Conservation (phyloP, 2,888 invertebrate species). For the Himalopsyche tibetana region DNA sequence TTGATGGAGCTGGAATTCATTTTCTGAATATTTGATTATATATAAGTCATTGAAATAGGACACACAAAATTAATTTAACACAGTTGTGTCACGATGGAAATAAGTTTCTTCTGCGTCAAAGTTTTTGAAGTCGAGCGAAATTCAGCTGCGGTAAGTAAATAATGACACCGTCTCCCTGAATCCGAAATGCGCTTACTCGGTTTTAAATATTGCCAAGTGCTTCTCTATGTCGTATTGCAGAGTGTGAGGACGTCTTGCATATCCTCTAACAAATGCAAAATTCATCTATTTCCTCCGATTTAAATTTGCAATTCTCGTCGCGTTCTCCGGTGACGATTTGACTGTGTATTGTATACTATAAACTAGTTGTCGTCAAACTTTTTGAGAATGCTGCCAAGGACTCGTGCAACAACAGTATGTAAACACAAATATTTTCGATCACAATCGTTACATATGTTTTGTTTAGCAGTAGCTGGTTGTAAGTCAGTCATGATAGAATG, state of each 20-base stretch:
- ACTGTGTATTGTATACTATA: constrained; percentile 5
- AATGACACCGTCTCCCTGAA: neutral
- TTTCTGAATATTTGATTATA: no score
- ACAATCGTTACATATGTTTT: no score
- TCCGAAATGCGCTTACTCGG: neutral
- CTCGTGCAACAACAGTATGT: neutral
- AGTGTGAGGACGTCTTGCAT: constrained; percentile 1
- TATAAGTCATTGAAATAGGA: no score
- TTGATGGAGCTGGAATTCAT: no score
- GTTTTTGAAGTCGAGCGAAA: no score
- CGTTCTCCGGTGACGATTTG: constrained; percentile 1
- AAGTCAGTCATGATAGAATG: no score
- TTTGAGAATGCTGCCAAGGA: neutral
- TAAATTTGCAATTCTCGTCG: constrained; percentile 14
- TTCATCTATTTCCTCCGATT: constrained; percentile 17
- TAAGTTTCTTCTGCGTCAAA: no score
- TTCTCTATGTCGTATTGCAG: neutral
- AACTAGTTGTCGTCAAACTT: neutral
- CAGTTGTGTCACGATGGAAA: no score
- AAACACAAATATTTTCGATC: no score
- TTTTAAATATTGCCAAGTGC: constrained; percentile 10
- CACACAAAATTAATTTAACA: no score
- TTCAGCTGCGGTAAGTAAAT: neutral
- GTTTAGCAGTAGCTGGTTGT: no score
- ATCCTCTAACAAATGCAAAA: constrained; percentile 20